Percentiles rank a stretch among this genome's conserved stretches.
These are phyloP conservation scores for Tachysurus fulvidraco DNA, from an alignment of 2,113 vertebrate genomes.

Conservation along the genomic window DNA sequence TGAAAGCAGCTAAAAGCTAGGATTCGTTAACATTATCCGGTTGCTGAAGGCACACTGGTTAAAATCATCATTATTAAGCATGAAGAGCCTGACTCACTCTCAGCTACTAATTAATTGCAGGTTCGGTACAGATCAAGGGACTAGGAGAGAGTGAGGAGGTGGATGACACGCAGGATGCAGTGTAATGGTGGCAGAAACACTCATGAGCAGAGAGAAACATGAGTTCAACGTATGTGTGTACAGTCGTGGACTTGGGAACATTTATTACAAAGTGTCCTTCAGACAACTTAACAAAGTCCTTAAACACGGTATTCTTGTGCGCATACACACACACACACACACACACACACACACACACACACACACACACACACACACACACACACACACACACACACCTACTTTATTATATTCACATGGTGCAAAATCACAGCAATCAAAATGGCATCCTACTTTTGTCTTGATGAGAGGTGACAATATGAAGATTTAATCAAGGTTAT, in stretches of 20 bases:
- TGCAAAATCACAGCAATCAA: constrained; percentile 68
- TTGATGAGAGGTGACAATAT: constrained; percentile 70
- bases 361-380: constrained; percentile 30
- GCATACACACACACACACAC: background rate
- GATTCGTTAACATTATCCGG: constrained; percentile 1
- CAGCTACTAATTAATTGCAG: constrained; percentile 48
- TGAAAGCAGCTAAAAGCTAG: background rate
- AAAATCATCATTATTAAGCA: constrained; percentile 32
- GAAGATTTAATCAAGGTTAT: constrained; percentile 77
- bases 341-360: constrained; percentile 33
- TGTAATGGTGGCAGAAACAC: constrained; percentile 1
- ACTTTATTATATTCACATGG: constrained; percentile 38
- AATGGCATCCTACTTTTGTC: constrained; percentile 67
- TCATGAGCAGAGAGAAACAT: constrained; percentile 55
- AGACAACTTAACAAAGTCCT: constrained; percentile 39
- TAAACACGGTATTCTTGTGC: background rate
- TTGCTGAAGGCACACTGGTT: constrained; percentile 26
- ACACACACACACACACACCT: constrained; percentile 34
- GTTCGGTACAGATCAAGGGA: constrained; percentile 32
- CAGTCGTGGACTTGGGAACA: background rate
- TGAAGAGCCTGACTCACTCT: constrained; percentile 34
- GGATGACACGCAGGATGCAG: constrained; percentile 6
- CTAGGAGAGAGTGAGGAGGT: constrained; percentile 21
- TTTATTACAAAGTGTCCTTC: constrained; percentile 32
- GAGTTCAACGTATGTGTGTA: constrained; percentile 31